A percentile compares a stretch with the other conserved stretches of the same genome.
Conservation (phyloP, 35 echinoderm and acorn worm species). For the Lytechinus pictus region DNA sequence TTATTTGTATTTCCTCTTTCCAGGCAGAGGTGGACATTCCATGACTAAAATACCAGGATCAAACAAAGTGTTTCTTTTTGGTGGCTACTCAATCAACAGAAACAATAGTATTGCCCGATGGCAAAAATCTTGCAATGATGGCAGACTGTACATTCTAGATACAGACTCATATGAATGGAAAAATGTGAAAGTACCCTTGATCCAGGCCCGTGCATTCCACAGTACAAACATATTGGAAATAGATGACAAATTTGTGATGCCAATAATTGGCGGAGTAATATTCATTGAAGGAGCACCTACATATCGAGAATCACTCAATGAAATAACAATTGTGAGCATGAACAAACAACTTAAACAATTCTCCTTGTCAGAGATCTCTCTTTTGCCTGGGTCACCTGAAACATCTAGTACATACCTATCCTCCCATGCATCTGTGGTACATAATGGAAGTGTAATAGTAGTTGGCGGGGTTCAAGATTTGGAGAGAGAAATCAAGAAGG, state of each 20-base stretch:
- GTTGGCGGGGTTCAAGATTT: neutral
- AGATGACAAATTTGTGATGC: neutral
- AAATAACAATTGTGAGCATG: constrained; percentile 17
- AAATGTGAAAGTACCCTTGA: constrained; percentile 40
- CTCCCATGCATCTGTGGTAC: constrained; percentile 40
- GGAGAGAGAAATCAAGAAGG: neutral
- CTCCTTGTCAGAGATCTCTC: neutral
- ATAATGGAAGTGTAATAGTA: neutral
- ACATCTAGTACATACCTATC: neutral
- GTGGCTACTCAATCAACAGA: neutral
- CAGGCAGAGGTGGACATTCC: constrained; percentile 34
- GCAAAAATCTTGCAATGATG: constrained; percentile 34
- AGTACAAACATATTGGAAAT: neutral
- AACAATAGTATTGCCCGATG: neutral
- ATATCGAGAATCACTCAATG: constrained; percentile 22
- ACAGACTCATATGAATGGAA: constrained; percentile 50
- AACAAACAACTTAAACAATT: constrained; percentile 18
- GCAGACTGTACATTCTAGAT: constrained; percentile 45
- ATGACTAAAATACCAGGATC: constrained; percentile 6
- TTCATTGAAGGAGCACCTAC: neutral
- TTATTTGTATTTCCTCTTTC: neutral
- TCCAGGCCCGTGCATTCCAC: constrained; percentile 19
- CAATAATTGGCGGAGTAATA: constrained; percentile 27
- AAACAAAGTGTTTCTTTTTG: constrained; percentile 37
- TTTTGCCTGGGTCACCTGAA: neutral